phyloP scores from a whole-genome alignment of 2,113 vertebrate species.

The Esox niger region DNA sequence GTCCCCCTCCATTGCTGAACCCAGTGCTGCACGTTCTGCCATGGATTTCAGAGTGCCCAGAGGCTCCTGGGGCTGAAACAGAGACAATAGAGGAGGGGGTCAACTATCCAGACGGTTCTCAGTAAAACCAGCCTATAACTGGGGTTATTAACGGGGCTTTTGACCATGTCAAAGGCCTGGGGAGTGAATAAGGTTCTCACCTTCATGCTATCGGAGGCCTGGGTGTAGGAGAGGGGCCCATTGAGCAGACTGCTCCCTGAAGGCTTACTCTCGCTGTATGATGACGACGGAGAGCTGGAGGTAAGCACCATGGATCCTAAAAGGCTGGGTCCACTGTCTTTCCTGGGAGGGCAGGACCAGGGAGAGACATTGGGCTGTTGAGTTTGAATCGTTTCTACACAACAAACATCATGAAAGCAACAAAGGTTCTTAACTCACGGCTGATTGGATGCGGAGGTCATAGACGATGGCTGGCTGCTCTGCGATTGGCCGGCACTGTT shows the following conservation, averaged over 20 bases:
- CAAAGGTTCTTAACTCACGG: slow-evolving; percentile 72
- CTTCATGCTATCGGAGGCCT: slow-evolving; percentile 78
- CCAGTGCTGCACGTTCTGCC: slow-evolving; percentile 83
- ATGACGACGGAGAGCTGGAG: slow-evolving; percentile 79
- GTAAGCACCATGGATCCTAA: slow-evolving; percentile 78
- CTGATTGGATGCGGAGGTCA: slow-evolving; percentile 78
- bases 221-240: slow-evolving; percentile 81
- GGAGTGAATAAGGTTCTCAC: slow-evolving; percentile 49
- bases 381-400: background rate
- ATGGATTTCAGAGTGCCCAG: slow-evolving; percentile 87
- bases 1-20: slow-evolving; percentile 85
- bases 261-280: slow-evolving; percentile 81
- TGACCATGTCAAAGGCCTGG: background rate
- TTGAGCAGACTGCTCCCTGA: slow-evolving; percentile 75
- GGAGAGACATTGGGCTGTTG: background rate
- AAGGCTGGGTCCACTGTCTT: slow-evolving; percentile 79
- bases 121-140: no score
- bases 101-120: slow-evolving; percentile 11
- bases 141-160: background rate
- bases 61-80: slow-evolving; percentile 76
- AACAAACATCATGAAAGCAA: no score
- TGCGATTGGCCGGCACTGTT: slow-evolving; percentile 76
- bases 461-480: slow-evolving; percentile 70
- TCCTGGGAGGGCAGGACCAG: slow-evolving; percentile 61
- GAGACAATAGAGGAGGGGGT: slow-evolving; percentile 24